These are phyloP conservation scores for Paramisgurnus dabryanus DNA, from an alignment of 2,113 vertebrate species.

Conservation along the genomic window DNA sequence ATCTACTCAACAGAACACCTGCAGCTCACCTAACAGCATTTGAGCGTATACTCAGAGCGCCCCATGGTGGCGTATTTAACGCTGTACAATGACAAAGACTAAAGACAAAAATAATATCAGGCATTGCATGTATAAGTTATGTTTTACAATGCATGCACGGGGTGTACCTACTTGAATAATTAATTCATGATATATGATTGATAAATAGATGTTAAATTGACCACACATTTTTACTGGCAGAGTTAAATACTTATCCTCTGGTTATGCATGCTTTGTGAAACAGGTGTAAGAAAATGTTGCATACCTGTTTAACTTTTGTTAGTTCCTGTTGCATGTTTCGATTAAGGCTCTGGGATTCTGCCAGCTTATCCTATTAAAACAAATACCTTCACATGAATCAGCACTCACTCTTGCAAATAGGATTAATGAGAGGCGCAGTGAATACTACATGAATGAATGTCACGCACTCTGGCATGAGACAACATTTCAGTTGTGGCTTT, in stretches of 20 bases:
- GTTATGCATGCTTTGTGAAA: not conserved
- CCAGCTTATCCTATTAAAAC: conserved; percentile 78
- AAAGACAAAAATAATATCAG: not conserved
- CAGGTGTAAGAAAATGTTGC: conserved; percentile 36
- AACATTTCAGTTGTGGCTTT: not conserved
- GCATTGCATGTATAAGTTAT: too few species aligned
- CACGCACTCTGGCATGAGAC: conserved; percentile 3
- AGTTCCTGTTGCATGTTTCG: conserved; percentile 82
- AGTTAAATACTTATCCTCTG: too few species aligned
- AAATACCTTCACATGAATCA: conserved; percentile 25
- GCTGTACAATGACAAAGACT: not conserved
- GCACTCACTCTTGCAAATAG: conserved; percentile 9
- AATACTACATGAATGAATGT: conserved; percentile 21
- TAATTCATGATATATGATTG: not conserved
- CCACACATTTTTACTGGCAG: too few species aligned
- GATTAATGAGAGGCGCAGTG: conserved; percentile 11
- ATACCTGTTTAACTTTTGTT: conserved; percentile 81
- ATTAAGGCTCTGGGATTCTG: conserved; percentile 78
- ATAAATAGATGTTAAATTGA: not conserved
- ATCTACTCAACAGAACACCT: not conserved
- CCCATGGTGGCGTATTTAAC: conserved; percentile 46
- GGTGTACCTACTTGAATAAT: too few species aligned
- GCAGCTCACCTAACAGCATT: not conserved
- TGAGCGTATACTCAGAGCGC: conserved; percentile 38
- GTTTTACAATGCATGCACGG: too few species aligned